Evolutionary conservation across 2,113 vertebrate genomes (phyloP), one percentile per base, ranked within the genome.

Genomic region (Diadophis punctatus): DNA sequence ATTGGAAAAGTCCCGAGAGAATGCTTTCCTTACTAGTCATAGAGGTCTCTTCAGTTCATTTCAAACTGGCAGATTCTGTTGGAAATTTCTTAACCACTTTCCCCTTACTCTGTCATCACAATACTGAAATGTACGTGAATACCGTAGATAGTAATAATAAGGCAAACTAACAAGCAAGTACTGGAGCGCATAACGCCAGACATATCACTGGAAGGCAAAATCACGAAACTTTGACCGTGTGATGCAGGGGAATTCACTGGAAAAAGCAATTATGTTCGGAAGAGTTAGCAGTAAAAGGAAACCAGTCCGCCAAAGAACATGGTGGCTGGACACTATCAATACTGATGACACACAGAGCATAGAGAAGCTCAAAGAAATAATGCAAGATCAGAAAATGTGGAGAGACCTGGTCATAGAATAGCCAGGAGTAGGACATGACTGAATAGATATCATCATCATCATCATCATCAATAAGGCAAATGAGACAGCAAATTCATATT

Each of bases 71-170:
- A 94, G 86, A 23, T 93, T 30, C 91, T 74, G 89, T 93, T 94
- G 89, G 89, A 95, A 95, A 95, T 60, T 93, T 92, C 68, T 91
- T 49, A 92, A 92, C 89, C 6, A 23, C 51, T 10, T 95, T 91
- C 20, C 55, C 93, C 91, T 91, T 90, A 55, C 2, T 87, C 92
- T 96, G 95, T 94, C 91, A 95, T 49, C 96, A 91, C 46, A 63
- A 92, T 91, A 49, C 56, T 92, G 93, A 93, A 95, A 94, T 87
- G 20, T 90, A 90, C 92, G 93, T 16, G 51, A 93, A 90, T 92
- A 68, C 30, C 2, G 60, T 68, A 93, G 68, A 53, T 11, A 94
- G 53, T n/a, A 93, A 53, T 93, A 94, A 92, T 92, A 63, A 94
- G 58, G 22, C 46, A 95, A 89, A 51, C 8, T 27, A 27, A 27